Percentiles rank a stretch among this genome's conserved stretches.
Evolutionary conservation across 2,797 vertebrate species (phyloP).

Genomic region (Decapterus maruadsi): DNA sequence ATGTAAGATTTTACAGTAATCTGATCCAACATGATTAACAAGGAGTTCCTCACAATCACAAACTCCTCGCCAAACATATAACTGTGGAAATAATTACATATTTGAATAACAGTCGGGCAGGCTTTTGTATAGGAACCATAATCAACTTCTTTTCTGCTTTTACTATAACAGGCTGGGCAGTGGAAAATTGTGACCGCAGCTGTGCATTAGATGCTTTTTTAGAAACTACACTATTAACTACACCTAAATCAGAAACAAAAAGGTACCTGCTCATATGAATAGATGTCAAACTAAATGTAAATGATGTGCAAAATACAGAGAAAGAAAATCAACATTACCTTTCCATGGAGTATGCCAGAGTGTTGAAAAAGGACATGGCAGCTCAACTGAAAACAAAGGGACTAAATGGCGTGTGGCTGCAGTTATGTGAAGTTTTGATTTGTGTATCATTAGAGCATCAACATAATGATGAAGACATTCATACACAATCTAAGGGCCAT

Average conservation of each 20-base stretch:
- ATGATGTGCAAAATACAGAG: constrained; percentile 34
- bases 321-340: constrained; percentile 14
- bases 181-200: constrained; percentile 1
- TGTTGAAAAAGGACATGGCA: constrained; percentile 18
- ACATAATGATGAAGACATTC: not conserved
- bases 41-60: constrained; percentile 49
- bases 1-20: constrained; percentile 53
- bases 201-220: constrained; percentile 14
- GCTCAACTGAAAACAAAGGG: constrained; percentile 26
- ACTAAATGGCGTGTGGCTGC: constrained; percentile 30
- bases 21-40: constrained; percentile 61
- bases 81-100: constrained; percentile 41
- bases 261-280: not conserved
- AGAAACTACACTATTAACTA: not conserved
- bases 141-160: constrained; percentile 11
- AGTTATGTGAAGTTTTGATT: not conserved
- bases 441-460: not conserved
- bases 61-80: constrained; percentile 33
- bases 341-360: not conserved
- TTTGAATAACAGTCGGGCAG: constrained; percentile 30
- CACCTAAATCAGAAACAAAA: constrained; percentile 28
- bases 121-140: constrained; percentile 27
- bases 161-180: constrained; percentile 2
- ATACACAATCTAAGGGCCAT: not conserved
- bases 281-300: constrained; percentile 44